Base-by-base conservation (phyloP, 2,113 vertebrate genomes). In the Cinclus mexicanus region DNA sequence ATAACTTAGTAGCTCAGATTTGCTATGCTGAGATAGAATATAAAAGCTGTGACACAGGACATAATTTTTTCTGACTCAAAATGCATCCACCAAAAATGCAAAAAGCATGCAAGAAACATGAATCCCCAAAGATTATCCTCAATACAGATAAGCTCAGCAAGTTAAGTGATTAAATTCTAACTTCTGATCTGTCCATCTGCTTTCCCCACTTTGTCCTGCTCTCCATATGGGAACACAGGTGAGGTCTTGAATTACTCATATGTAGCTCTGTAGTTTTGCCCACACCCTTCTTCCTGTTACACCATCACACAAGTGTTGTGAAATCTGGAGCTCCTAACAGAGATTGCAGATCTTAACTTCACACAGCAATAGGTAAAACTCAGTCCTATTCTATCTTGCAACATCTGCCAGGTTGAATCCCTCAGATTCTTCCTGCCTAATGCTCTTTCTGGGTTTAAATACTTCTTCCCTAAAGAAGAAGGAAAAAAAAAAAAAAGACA, bases 211-310 rank as follows among this genome's bases (percentile, higher is more conserved):
- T 46, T 86, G 90, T 61, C 79, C 56, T 81, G 64, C 52, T 96
- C 68, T 83, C 60, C 93, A 94, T 83, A 93, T 83, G 79, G 83
- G 87, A 93, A 97, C 95, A 96, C 85, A 96, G 94, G 96, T 97
- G 94, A 97, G 94, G 95, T 90, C 87, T 90, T 83, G 71, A 87
- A 94, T 97, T 96, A 96, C 94, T 96, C 96, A 96, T 69, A 76
- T 77, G 56, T 88, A 70, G 3, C 85, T 81, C 67, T 63, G 74
- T 80, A 97, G 92, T 95, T 97, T 96, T 96, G 94, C 85, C 93
- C 96, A 96, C 95, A 95, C 96, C 95, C 91, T 96, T 93, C 90
- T 78, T 95, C 93, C 85, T 95, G 44, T 97, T 95, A 94, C 95
- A 96, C 89, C 96, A 96, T 86, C 85, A 35, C 47, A n/a, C n/a